Evolutionary conservation across 2,113 vertebrate species (phyloP).

Genomic region (Gobio gobio): DNA sequence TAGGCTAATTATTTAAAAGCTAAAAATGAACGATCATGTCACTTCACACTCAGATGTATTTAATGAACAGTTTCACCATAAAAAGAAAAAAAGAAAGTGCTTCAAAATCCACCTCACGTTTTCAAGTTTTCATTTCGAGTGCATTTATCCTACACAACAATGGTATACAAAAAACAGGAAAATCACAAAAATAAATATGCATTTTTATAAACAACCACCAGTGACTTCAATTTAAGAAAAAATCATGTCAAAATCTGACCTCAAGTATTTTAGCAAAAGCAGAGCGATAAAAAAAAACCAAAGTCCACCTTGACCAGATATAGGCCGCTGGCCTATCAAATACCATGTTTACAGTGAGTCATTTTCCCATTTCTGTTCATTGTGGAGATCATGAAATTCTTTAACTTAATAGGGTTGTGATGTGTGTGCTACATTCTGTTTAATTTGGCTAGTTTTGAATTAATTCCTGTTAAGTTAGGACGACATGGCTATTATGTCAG

Average conservation of each 20-base stretch:
- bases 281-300: constrained; percentile 42
- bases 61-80: constrained; percentile 76
- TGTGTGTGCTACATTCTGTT: constrained; percentile 51
- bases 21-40: constrained; percentile 55
- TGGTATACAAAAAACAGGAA: constrained; percentile 62
- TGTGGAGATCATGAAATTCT: background rate
- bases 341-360: constrained; percentile 47
- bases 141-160: constrained; percentile 77
- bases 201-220: constrained; percentile 79
- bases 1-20: constrained; percentile 24
- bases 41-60: constrained; percentile 74
- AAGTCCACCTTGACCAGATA: constrained; percentile 31
- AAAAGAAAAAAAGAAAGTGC: constrained; percentile 79
- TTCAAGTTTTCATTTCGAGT: constrained; percentile 83
- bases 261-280: constrained; percentile 76
- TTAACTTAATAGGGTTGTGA: background rate
- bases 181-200: constrained; percentile 84
- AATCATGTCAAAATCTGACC: constrained; percentile 76
- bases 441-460: constrained; percentile 48
- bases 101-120: constrained; percentile 73
- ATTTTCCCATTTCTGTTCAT: constrained; percentile 31
- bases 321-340: background rate
- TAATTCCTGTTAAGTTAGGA: constrained; percentile 33
- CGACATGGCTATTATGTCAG: constrained; percentile 60
- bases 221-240: constrained; percentile 75